Percentiles rank a stretch among this genome's conserved stretches.
Evolutionary conservation across 2,113 vertebrate genomes (phyloP).

Genomic region (Agapornis roseicollis): DNA sequence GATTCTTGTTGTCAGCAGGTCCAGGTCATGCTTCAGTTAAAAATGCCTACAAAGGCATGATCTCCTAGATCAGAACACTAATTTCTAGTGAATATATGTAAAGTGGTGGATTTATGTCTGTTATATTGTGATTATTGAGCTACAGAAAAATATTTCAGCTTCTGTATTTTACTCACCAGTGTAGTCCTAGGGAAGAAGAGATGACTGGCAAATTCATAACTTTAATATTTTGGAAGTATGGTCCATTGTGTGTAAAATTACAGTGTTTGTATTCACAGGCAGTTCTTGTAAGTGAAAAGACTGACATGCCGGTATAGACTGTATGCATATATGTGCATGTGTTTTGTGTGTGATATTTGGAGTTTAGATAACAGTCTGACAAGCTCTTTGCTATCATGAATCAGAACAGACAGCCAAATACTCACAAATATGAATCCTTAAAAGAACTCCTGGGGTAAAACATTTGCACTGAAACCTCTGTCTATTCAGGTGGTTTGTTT

Average conservation of each 20-base stretch:
- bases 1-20: background rate
- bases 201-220: background rate
- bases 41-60: fast-evolving
- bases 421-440: background rate
- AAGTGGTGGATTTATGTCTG: background rate
- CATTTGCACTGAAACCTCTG: background rate
- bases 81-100: background rate
- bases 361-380: background rate
- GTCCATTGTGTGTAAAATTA: background rate
- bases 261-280: background rate
- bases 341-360: background rate
- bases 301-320: background rate
- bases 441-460: background rate
- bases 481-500: background rate
- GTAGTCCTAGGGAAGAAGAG: background rate
- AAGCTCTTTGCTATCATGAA: background rate
- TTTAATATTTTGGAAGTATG: background rate
- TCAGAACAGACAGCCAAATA: background rate
- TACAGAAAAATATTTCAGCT: background rate
- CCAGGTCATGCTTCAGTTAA: background rate
- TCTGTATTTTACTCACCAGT: background rate
- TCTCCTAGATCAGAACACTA: background rate
- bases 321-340: background rate
- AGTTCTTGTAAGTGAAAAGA: background rate
- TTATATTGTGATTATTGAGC: background rate